phyloP scores from a whole-genome alignment of 1,140 invertebrate species.

The Philopotamus ludificatus region DNA sequence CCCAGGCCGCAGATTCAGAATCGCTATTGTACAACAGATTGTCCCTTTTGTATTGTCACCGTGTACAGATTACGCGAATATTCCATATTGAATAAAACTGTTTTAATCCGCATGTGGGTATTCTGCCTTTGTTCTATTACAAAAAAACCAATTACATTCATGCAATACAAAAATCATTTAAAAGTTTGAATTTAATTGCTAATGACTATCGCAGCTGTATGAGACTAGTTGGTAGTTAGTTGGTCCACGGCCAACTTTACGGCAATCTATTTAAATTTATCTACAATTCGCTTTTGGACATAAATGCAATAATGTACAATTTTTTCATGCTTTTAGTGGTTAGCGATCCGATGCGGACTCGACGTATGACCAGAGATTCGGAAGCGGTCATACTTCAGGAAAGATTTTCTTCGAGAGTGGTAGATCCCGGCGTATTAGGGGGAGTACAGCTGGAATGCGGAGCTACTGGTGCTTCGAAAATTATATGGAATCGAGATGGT shows the following conservation, averaged over 20 bases:
- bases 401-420: slow-evolving; percentile 18
- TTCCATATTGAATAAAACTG: slow-evolving; percentile 15
- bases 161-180: too few species aligned
- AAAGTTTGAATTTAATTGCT: too few species aligned
- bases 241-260: too few species aligned
- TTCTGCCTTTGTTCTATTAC: too few species aligned
- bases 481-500: slow-evolving; percentile 32
- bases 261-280: too few species aligned
- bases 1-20: background rate
- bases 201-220: too few species aligned
- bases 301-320: too few species aligned
- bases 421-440: slow-evolving; percentile 15
- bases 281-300: too few species aligned
- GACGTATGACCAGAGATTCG: background rate
- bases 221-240: too few species aligned
- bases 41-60: slow-evolving; percentile 15
- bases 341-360: background rate
- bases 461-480: slow-evolving; percentile 22
- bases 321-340: too few species aligned
- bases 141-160: too few species aligned
- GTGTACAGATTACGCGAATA: slow-evolving; percentile 20
- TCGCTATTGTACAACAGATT: slow-evolving; percentile 21
- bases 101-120: background rate
- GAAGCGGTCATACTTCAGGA: slow-evolving; percentile 16
- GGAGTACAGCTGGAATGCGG: slow-evolving; percentile 24